A percentile compares a stretch with the other conserved stretches of the same genome.
These are phyloP conservation scores for Silurus lanzhouensis DNA, from an alignment of 2,797 vertebrate genomes.

Conservation along the genomic window DNA sequence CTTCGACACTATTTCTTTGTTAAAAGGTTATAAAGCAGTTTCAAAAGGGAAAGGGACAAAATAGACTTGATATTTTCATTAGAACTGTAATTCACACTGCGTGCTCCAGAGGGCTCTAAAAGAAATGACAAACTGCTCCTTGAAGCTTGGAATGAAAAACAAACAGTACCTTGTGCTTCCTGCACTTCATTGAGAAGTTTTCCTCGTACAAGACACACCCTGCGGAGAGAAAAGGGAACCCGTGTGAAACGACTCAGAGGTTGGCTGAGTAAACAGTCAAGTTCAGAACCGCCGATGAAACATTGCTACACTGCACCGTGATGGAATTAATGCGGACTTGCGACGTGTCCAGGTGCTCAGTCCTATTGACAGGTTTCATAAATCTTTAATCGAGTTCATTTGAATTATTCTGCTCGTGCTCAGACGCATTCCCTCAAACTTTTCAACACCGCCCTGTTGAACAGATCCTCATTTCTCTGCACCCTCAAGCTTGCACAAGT, in stretches of 20 bases:
- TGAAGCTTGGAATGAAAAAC: neutral
- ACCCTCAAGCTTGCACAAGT: constrained; percentile 48
- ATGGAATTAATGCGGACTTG: neutral
- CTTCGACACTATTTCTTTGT: too few species aligned
- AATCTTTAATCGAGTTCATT: neutral
- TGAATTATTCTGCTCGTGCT: constrained; percentile 13
- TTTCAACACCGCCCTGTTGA: neutral
- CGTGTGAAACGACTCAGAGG: neutral
- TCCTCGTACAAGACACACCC: constrained; percentile 78
- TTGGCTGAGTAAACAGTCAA: neutral
- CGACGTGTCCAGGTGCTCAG: neutral
- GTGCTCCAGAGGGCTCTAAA: constrained; percentile 9
- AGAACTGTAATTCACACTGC: neutral
- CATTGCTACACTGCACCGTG: neutral
- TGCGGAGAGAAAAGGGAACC: constrained; percentile 56
- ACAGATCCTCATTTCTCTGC: constrained; percentile 1
- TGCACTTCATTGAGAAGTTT: constrained; percentile 82
- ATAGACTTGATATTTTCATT: neutral
- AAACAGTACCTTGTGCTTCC: constrained; percentile 78
- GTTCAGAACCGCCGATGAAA: neutral
- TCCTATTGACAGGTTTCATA: neutral
- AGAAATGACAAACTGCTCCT: neutral
- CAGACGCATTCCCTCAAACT: neutral
- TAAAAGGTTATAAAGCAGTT: neutral
- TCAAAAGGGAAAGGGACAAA: neutral